phyloP scores from a whole-genome alignment of 2,113 vertebrate species.

The Capra hircus region DNA sequence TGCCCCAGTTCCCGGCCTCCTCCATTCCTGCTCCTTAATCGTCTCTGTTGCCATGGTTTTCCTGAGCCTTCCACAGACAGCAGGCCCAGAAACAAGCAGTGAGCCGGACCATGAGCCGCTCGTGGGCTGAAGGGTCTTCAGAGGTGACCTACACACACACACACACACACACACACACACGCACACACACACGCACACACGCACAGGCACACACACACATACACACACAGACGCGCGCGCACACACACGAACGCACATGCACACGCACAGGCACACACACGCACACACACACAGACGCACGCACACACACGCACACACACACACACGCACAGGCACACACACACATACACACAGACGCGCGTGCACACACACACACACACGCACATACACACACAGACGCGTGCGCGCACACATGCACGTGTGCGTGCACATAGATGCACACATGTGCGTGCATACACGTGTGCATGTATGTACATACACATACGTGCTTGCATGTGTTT shows the following conservation, averaged over 20 bases:
- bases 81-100: neutral
- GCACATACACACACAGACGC: no score
- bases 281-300: fast-evolving
- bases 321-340: fast-evolving
- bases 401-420: fast-evolving
- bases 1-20: neutral
- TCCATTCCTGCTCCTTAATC: neutral
- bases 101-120: neutral
- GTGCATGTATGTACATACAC: neutral
- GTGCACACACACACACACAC: fast-evolving
- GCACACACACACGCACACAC: fast-evolving
- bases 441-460: fast-evolving
- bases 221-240: fast-evolving
- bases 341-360: fast-evolving
- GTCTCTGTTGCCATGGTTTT: neutral
- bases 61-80: neutral
- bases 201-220: neutral
- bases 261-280: fast-evolving
- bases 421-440: fast-evolving
- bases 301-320: fast-evolving
- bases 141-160: neutral
- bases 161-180: neutral
- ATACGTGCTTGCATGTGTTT: fast-evolving
- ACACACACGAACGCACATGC: no score
- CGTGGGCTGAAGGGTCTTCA: neutral